Conservation (phyloP, 2,888 invertebrate species). For the Nectonema munidae region DNA sequence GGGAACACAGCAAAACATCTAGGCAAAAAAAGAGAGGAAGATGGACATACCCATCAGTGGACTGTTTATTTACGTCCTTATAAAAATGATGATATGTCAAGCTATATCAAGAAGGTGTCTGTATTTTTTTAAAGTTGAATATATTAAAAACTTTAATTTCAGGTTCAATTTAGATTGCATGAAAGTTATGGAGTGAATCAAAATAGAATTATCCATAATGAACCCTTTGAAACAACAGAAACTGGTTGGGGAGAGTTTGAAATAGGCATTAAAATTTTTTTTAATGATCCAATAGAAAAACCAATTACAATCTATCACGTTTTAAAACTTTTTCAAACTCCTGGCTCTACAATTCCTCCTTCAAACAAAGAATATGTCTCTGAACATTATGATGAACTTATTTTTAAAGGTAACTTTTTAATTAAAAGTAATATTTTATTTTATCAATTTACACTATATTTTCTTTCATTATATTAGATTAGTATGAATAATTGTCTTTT, state of each 20-base stretch:
- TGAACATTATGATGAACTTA: slow-evolving; percentile 76
- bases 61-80: slow-evolving; percentile 79
- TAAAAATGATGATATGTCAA: slow-evolving; percentile 26
- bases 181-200: slow-evolving; percentile 66
- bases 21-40: slow-evolving; percentile 74
- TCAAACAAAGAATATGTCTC: slow-evolving; percentile 42
- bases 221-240: slow-evolving; percentile 81
- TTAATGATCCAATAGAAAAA: slow-evolving; percentile 70
- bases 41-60: slow-evolving; percentile 96
- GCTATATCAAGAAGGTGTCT: slow-evolving; percentile 10
- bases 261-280: slow-evolving; percentile 79
- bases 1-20: slow-evolving; percentile 79
- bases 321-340: slow-evolving; percentile 59
- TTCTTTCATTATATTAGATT: too few species aligned
- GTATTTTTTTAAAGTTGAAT: background rate
- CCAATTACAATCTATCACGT: slow-evolving; percentile 76
- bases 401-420: too few species aligned
- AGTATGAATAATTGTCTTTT: too few species aligned
- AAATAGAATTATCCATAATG: slow-evolving; percentile 50
- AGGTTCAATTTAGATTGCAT: slow-evolving; percentile 80
- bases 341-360: slow-evolving; percentile 24
- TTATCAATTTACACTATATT: too few species aligned
- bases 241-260: slow-evolving; percentile 99
- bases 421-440: too few species aligned
- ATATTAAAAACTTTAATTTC: background rate